Evolutionary conservation across 2,888 invertebrate species (phyloP).

Genomic region (Drosophila rellima): DNA sequence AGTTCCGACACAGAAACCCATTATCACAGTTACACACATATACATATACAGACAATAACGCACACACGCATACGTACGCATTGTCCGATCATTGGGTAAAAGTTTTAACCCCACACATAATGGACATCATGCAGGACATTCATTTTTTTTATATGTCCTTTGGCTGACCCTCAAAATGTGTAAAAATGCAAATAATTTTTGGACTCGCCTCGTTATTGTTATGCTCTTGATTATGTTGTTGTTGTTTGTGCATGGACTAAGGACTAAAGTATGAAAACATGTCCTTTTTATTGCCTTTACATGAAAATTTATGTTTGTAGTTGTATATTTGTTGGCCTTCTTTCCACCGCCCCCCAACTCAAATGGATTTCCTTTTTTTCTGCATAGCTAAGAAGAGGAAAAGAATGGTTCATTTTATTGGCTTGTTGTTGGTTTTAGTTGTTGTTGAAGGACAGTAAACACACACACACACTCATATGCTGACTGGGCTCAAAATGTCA

Average conservation of each 20-base stretch:
- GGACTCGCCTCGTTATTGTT: constrained; percentile 74
- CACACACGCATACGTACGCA: constrained; percentile 34
- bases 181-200: constrained; percentile 80
- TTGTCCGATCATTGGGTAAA: constrained; percentile 66
- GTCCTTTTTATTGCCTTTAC: constrained; percentile 81
- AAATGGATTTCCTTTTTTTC: constrained; percentile 27
- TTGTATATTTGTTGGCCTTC: constrained; percentile 44
- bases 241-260: constrained; percentile 12
- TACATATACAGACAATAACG: constrained; percentile 17
- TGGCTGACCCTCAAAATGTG: constrained; percentile 80
- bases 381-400: constrained; percentile 27
- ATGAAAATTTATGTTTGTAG: constrained; percentile 80
- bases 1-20: constrained; percentile 83
- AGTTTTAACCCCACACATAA: constrained; percentile 74
- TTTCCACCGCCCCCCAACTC: constrained; percentile 8
- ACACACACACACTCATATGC: constrained; percentile 14
- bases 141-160: constrained; percentile 69
- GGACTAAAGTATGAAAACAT: constrained; percentile 68
- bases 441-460: constrained; percentile 19
- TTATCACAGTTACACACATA: constrained; percentile 73
- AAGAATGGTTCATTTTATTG: constrained; percentile 78
- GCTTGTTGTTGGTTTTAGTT: constrained; percentile 57
- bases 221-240: constrained; percentile 79
- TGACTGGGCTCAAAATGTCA: constrained; percentile 71
- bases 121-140: constrained; percentile 74